Evolutionary conservation across 2,797 vertebrate species (phyloP).

Genomic region (Lindbergichthys nudifrons): DNA sequence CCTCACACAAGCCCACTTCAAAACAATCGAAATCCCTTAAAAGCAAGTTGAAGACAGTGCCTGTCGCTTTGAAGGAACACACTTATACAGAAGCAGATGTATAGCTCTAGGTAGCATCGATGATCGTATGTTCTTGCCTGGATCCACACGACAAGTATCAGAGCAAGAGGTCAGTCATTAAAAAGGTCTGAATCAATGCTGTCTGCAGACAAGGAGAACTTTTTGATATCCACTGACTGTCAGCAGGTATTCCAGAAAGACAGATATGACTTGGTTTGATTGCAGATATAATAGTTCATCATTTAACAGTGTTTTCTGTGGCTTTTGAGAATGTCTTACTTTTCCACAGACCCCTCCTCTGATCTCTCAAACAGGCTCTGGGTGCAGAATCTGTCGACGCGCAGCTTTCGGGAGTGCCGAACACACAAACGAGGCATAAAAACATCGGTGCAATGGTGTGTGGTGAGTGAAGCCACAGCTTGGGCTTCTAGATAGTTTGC

Average conservation of each 20-base stretch:
- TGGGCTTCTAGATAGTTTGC: slow-evolving; percentile 35
- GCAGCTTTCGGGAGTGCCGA: not conserved
- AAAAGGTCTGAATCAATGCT: not conserved
- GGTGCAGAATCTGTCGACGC: not conserved
- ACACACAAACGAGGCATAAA: slow-evolving; percentile 25
- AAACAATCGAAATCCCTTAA: too few relatives aligned
- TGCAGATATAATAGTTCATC: not conserved
- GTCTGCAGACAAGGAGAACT: not conserved
- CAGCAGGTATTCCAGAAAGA: not conserved
- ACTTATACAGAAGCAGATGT: too few relatives aligned
- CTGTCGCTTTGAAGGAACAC: too few relatives aligned
- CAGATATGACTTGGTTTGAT: not conserved
- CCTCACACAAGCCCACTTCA: too few relatives aligned
- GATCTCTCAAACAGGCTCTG: slow-evolving; percentile 1
- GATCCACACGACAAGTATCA: not conserved
- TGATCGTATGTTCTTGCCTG: not conserved
- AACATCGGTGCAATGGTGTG: slow-evolving; percentile 7
- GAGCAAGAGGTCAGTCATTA: not conserved
- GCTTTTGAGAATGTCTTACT: slow-evolving; percentile 1
- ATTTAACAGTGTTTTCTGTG: not conserved
- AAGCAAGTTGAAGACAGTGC: too few relatives aligned
- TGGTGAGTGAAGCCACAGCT: slow-evolving; percentile 24
- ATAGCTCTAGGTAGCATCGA: too few relatives aligned
- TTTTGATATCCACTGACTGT: not conserved
- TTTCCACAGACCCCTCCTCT: slow-evolving; percentile 3